Evolutionary conservation across 92 coral and sea anemone species (phyloP).

Genomic region (Zoanthus sociatus): DNA sequence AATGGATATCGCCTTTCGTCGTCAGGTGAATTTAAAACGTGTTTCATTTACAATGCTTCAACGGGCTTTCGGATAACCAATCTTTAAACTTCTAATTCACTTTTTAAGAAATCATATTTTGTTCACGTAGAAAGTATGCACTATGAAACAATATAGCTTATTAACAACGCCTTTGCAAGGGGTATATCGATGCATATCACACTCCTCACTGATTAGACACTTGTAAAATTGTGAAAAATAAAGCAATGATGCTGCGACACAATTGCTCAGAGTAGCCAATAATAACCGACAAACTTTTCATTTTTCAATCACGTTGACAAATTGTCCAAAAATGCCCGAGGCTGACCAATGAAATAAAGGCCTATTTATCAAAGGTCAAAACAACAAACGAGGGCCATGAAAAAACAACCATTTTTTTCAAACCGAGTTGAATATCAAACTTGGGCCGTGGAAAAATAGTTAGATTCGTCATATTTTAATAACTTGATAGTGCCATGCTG

Average conservation of each 20-base stretch:
- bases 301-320: neutral
- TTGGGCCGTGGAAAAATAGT: neutral
- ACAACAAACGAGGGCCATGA: slow-evolving; percentile 17
- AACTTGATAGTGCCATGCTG: neutral
- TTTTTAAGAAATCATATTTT: neutral
- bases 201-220: neutral
- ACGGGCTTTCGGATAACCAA: neutral
- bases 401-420: neutral
- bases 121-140: neutral
- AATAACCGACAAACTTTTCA: neutral
- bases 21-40: too few species aligned
- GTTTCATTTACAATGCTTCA: neutral
- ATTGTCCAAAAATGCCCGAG: neutral
- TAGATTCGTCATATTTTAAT: neutral
- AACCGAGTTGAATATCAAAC: neutral
- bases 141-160: neutral
- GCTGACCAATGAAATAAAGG: slow-evolving; percentile 11
- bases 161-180: slow-evolving; percentile 3
- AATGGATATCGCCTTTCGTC: too few species aligned
- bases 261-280: neutral
- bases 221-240: neutral
- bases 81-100: neutral
- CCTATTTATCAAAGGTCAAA: neutral
- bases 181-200: neutral
- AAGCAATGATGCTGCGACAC: slow-evolving; percentile 4